These are phyloP conservation scores for Aquatica leii DNA, from an alignment of 2,888 invertebrate species.

Conservation along the genomic window DNA sequence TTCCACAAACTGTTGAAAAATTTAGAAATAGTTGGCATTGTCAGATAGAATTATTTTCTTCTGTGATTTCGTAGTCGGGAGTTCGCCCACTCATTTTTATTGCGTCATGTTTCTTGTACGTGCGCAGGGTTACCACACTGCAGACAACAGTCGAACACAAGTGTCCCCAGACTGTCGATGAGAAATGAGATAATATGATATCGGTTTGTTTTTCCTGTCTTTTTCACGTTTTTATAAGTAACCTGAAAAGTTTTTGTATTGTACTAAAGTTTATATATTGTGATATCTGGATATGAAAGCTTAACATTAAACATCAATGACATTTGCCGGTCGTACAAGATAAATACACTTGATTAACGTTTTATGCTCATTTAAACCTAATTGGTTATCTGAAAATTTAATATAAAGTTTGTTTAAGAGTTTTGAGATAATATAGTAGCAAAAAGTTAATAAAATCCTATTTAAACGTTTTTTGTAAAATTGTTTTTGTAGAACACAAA, in stretches of 20 bases:
- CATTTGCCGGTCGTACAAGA: slow-evolving; percentile 1
- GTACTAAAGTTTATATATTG: slow-evolving; percentile 34
- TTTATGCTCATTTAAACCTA: neutral
- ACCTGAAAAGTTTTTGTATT: slow-evolving; percentile 27
- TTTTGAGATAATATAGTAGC: too few relatives aligned
- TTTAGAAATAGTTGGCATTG: slow-evolving; percentile 43
- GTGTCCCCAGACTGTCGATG: slow-evolving; percentile 47
- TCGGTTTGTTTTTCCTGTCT: slow-evolving; percentile 41
- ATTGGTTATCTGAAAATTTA: too few relatives aligned
- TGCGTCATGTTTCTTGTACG: slow-evolving; percentile 55
- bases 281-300: slow-evolving; percentile 30
- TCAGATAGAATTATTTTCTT: slow-evolving; percentile 44
- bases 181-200: slow-evolving; percentile 47
- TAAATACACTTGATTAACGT: neutral
- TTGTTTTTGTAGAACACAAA: too few relatives aligned
- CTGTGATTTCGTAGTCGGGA: slow-evolving; percentile 39
- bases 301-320: slow-evolving; percentile 19
- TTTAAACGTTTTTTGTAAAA: too few relatives aligned
- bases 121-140: slow-evolving; percentile 48
- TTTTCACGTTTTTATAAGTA: slow-evolving; percentile 33
- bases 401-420: too few relatives aligned
- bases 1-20: slow-evolving; percentile 37
- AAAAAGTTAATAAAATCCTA: too few relatives aligned
- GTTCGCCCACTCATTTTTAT: slow-evolving; percentile 54
- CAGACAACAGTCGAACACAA: slow-evolving; percentile 49